Evolutionary conservation across 2,888 invertebrate species (phyloP), one percentile per base, ranked within the genome.

Genomic region (Pantelozetes paolii): DNA sequence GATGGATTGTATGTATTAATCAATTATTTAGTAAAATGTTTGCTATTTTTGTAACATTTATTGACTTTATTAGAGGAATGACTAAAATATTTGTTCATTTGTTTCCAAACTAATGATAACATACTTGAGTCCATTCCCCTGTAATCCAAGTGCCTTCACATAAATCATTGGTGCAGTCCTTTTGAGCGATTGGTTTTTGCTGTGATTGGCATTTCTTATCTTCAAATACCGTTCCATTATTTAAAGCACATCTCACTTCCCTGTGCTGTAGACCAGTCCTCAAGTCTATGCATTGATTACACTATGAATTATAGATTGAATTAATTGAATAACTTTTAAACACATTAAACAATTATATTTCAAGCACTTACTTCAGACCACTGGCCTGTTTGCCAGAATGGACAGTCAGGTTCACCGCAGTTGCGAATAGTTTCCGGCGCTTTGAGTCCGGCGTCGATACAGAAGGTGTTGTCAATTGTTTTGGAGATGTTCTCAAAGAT

Each of bases 401-500:
- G 90, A 80, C 90, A 90, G 76, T 87, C 87, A 75, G 86, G 86
- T 67, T 85, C 83, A 42, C 89, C 90, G 82, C 88, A 90, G 77
- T 86, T 85, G 79, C 86, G 86, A 78, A 87, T 86, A 74, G 86
- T 88, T 76, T 84, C 85, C 70, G 85, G 85, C 76, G 84, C 84
- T 76, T 75, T 77, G 79, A 89, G 84, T 73, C 89, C 89, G 15
- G 88, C 88, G 80, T 90, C 89, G 79, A 88, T 88, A 80, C 90
- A 90, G 28, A 89, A 82, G 75, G 85, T 86, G 76, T 86, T 86
- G 77, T 87, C 88, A 45, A 89, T 88, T 26, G 85, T 84, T 76
- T 86, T 85, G 0, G 86, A 85, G 13, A 83, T 83, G 78, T 87
- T 87, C 78, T 85, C 83, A 15, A 85, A 79, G 13, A 84, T 84